Evolutionary conservation across 2,113 vertebrate genomes (phyloP), one percentile per base, ranked within the genome.

Genomic region (Rhinichthys klamathensis): DNA sequence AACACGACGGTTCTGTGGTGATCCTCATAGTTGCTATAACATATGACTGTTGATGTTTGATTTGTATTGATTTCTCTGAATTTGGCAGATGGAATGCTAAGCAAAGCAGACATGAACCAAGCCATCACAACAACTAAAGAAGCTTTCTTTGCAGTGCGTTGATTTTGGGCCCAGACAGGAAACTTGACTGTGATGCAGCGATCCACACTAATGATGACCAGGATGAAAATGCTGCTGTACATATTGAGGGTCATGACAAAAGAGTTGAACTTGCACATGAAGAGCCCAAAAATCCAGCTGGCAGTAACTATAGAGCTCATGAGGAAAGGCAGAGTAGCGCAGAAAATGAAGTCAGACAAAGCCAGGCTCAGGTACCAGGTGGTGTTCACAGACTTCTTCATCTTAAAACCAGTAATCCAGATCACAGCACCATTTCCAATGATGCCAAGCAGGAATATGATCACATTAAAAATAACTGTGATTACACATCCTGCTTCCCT

Each of bases 101-200:
- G 60, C 3, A 90, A 0, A 27, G 94, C 88, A 35, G 96, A 94
- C 0, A 95, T 0, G 0, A 91, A 30, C 98, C 98, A 99, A 89
- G 95, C 93, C 0, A 94, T 0, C 3, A 86, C 0, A 0, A 96
- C 97, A 0, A 94, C 84, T 0, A 84, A 1, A 2, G 90, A 95
- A 0, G 97, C 96, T 21, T 94, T 92, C n/a, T 86, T 92, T 30
- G 93, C 21, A 0, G 93, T 95, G 13, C 97, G 96, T 58, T 97
- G 95, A 92, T 99, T 99, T 91, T 99, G 97, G 0, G 96, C 94
- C 97, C 97, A 98, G 60, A 98, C 97, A 0, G 97, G 97, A 74
- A 95, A 95, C 15, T 96, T 85, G 46, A 99, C 98, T 0, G 95
- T 96, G 73, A 99, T 12, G 1, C 96, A 98, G 81, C 97, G 97